Base-by-base conservation (phyloP, 64 coral and sea anemone species). In the Acropora tenuis region DNA sequence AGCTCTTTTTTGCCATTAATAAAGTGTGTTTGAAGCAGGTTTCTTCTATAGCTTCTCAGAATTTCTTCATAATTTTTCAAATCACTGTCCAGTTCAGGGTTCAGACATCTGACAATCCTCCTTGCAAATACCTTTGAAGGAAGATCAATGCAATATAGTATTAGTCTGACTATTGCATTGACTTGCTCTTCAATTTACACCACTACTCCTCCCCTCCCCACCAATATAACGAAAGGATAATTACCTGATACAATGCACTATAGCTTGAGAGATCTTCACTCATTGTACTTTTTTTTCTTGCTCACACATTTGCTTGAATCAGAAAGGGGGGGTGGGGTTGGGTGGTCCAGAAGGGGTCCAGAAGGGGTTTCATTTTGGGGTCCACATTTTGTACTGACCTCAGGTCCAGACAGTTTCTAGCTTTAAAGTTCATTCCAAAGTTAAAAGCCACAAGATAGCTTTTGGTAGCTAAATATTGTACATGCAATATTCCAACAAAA, bases 41-140 rank as follows among this genome's bases (percentile, higher is more conserved):
- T 89, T 42, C 45, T 43, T 55, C 87, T 52, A 47, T 78, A 77
- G 10, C 57, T 69, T 65, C 1, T 69, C 49, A 89, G 73, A 75
- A 75, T 89, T 78, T 89, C 48, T 55, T 89, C 87, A 78, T 59
- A 89, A 66, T 89, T 50, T 47, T 53, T 50, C 73, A 89, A 75
- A 41, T 89, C 50, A 55, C 69, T 50, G 74, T 89, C 87, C 52
- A 63, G 11, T 67, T 67, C 63, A 67, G 63, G 63, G 63, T 18
- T 18, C 10, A 0, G 63, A 18, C 17, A 67, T 67, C 2, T 67
- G 63, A 67, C 11, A 67, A 67, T 15, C 63, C 63, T 12, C 63
- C 63, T 67, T 6, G 63, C 11, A 67, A 67, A 67, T 67, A 67
- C 63, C 63, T 67, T 67, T 67, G 63, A 67, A 67, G 63, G 63